Evolutionary conservation across 2,888 invertebrate genomes (phyloP).

Genomic region (Ischnura elegans): DNA sequence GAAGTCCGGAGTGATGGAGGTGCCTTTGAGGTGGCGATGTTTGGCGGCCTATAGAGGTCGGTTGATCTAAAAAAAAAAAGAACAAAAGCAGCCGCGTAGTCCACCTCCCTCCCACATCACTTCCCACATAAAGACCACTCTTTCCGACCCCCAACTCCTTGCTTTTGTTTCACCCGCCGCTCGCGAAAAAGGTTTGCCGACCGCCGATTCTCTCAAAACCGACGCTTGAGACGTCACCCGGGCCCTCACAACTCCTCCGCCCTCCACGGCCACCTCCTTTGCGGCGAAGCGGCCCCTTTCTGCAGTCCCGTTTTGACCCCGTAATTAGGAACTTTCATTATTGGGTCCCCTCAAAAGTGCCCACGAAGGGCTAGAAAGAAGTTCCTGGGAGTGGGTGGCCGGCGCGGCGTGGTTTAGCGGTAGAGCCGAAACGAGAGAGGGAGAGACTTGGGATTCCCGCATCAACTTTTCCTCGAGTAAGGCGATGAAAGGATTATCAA

Average conservation of each 20-base stretch:
- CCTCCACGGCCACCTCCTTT: not conserved
- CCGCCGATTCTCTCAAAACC: not conserved
- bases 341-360: constrained; percentile 49
- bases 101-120: not conserved
- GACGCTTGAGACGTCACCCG: constrained; percentile 4
- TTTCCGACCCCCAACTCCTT: not conserved
- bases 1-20: not conserved
- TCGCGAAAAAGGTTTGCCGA: not conserved
- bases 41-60: not conserved
- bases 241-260: not conserved
- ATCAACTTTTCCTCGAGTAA: not conserved
- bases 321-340: constrained; percentile 63
- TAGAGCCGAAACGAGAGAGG: not conserved
- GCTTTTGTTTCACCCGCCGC: not conserved
- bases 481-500: not conserved
- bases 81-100: constrained; percentile 45
- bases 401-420: not conserved
- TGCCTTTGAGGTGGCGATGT: not conserved
- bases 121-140: not conserved
- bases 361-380: not conserved
- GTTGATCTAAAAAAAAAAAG: constrained; percentile 33
- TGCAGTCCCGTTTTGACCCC: not conserved
- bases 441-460: constrained; percentile 12
- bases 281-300: not conserved
- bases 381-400: constrained; percentile 8